These are phyloP conservation scores for Actenoides hombroni DNA, from an alignment of 2,113 vertebrate species.

Conservation along the genomic window DNA sequence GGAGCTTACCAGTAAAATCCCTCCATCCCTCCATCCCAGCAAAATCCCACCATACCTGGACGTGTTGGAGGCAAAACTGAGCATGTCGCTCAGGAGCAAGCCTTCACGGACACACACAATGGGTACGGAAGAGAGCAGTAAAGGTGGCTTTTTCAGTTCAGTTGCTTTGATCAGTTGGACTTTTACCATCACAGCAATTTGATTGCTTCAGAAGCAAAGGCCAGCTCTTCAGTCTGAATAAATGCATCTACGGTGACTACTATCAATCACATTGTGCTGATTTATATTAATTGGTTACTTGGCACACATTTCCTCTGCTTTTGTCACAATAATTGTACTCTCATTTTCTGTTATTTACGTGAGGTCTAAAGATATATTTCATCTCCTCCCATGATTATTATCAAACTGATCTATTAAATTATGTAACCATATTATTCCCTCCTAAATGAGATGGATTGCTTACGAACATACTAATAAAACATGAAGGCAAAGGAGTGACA, in stretches of 20 bases:
- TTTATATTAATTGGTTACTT: not conserved
- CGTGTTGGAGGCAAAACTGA: not conserved
- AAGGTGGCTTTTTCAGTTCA: not conserved
- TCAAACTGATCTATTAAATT: not conserved
- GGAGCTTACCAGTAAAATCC: not conserved
- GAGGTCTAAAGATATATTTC: not conserved
- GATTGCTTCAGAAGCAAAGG: not conserved
- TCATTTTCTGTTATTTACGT: not conserved
- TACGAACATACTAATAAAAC: not conserved
- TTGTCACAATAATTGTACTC: not conserved
- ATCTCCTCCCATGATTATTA: not conserved
- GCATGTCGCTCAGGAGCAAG: rapidly evolving
- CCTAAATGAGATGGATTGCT: not conserved
- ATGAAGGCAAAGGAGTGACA: not conserved
- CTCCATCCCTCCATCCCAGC: too few species aligned
- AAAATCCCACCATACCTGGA: not conserved
- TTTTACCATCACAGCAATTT: not conserved
- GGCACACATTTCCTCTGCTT: not conserved
- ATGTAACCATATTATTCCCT: not conserved
- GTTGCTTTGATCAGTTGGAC: not conserved
- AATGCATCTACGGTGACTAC: not conserved
- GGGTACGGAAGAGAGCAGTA: not conserved
- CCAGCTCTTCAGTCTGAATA: not conserved
- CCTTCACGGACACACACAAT: rapidly evolving
- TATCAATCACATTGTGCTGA: not conserved